Evolutionary conservation across 2,113 vertebrate species (phyloP).

Genomic region (Tragelaphus strepsiceros): DNA sequence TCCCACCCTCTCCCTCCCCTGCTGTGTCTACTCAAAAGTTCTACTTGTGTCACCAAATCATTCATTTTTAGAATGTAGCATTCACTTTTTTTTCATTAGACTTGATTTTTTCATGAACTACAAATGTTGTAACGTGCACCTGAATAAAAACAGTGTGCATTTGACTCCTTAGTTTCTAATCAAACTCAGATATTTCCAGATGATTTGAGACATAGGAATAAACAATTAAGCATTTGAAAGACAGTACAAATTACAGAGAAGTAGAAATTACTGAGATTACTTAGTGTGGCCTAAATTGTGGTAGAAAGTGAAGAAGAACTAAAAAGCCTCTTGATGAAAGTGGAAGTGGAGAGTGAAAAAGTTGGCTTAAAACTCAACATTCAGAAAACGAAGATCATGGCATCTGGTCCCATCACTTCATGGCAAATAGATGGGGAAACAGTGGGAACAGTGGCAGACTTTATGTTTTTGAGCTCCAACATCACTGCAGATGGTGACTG

Average conservation of each 20-base stretch:
- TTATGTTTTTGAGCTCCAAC: too few species aligned
- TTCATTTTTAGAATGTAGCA: background rate
- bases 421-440: too few species aligned
- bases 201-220: background rate
- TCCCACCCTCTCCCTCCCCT: background rate
- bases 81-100: background rate
- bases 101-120: background rate
- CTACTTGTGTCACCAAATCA: background rate
- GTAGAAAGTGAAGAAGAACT: too few species aligned
- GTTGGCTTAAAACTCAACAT: too few species aligned
- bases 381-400: too few species aligned
- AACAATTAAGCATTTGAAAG: background rate
- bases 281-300: background rate
- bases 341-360: too few species aligned
- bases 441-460: too few species aligned
- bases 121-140: background rate
- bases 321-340: too few species aligned
- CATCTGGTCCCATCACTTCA: too few species aligned
- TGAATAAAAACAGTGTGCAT: background rate
- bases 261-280: background rate
- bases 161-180: background rate
- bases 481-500: too few species aligned
- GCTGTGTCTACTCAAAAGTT: background rate
- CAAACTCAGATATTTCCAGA: background rate
- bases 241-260: background rate